These are phyloP conservation scores for Prunella fulvescens DNA, from an alignment of 2,113 vertebrate species.

Conservation along the genomic window DNA sequence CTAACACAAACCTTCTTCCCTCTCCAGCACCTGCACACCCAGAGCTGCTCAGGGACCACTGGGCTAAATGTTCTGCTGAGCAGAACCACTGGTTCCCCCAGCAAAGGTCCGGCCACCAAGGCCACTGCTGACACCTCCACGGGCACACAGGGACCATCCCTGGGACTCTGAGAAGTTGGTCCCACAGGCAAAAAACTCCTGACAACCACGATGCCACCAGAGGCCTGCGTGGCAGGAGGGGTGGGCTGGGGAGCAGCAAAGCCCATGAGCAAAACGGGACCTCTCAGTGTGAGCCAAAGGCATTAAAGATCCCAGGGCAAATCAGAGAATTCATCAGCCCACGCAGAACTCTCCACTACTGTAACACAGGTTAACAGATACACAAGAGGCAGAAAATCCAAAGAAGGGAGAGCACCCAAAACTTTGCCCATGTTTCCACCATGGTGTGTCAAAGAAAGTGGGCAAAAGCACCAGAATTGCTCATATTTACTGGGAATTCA, in stretches of 20 bases:
- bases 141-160: not conserved
- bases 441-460: not conserved
- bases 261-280: not conserved
- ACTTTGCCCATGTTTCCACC: not conserved
- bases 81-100: not conserved
- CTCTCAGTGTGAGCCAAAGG: not conserved
- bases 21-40: not conserved
- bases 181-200: not conserved
- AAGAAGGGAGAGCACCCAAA: not conserved
- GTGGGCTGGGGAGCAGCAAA: not conserved
- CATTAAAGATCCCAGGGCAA: not conserved
- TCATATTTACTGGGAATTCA: not conserved
- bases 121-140: rapidly evolving
- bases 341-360: not conserved
- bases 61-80: not conserved
- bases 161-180: not conserved
- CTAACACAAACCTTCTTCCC: not conserved
- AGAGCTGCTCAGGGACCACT: not conserved
- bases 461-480: not conserved
- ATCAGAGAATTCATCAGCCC: not conserved
- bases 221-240: not conserved
- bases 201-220: rapidly evolving
- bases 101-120: not conserved
- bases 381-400: not conserved
- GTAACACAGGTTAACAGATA: rapidly evolving